Base-by-base conservation (phyloP, 2,888 invertebrate genomes). In the Heteromyza rotundicornis region DNA sequence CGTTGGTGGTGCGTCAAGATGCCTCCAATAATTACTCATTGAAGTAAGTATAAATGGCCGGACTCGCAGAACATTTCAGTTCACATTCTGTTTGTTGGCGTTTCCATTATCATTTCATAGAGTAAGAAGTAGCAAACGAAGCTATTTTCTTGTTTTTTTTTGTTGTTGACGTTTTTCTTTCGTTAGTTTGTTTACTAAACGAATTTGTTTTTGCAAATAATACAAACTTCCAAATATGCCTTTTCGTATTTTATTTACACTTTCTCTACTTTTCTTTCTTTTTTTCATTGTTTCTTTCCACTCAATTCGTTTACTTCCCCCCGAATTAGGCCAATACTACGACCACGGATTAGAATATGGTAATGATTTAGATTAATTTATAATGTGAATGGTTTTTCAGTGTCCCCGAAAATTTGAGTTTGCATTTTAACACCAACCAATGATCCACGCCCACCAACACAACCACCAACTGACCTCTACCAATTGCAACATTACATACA, bases 271-370 rank as follows among this genome's bases (percentile, higher is more conserved):
- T 24, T n/a, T 51, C 16, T 44, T 12, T 53, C 27, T 53, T 40
- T 36, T n/a, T 51, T 44, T 36, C 27, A n/a, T 36, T 51, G 23
- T 52, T 51, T 58, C n/a, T n/a, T n/a, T n/a, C n/a, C 3, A 47
- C 47, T 19, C 47, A 52, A 52, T 52, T 52, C 16, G 23, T 52
- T 24, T 52, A 23, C 53, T 49, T n/a, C 59, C 63, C 64, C 67
- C 72, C 68, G 65, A 77, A 79, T 80, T 86, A 87, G 92, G 90
- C 92, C 92, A 85, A 90, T 90, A 84, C 89, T 92, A 84, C 91
- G 92, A 87, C 92, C 93, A 87, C 90, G 93, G 92, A 92, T 93
- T 86, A 90, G 90, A 88, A 90, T 93, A 89, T 93, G 93, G 93
- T 93, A 94, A 93, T 86, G 86, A 86, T 76, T 76, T 74, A 70